A percentile compares a stretch with the other conserved stretches of the same genome.
phyloP scores from a whole-genome alignment of 2,797 vertebrate genomes.

The Hippoglossus hippoglossus region DNA sequence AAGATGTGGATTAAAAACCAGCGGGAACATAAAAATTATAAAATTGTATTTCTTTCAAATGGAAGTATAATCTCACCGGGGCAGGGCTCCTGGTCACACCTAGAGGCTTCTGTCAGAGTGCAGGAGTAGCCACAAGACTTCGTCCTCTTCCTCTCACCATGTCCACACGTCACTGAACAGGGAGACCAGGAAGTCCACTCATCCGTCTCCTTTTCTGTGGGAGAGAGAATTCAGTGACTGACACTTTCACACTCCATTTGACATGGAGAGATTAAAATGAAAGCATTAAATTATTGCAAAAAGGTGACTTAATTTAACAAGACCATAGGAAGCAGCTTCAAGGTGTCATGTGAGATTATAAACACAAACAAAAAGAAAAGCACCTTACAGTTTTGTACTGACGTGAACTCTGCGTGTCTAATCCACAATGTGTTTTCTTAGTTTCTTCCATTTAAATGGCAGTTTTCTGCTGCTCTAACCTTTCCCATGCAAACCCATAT shows the following conservation, averaged over 20 bases:
- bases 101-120: conserved; percentile 88
- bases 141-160: conserved; percentile 88
- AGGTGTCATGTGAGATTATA: conserved; percentile 15
- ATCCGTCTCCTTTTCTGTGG: conserved; percentile 87
- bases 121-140: conserved; percentile 91
- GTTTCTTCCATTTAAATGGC: conserved; percentile 43
- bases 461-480: conserved; percentile 66
- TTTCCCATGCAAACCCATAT: conserved; percentile 70
- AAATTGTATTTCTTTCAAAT: neutral
- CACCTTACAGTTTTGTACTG: conserved; percentile 20
- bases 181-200: conserved; percentile 93
- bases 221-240: neutral
- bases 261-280: neutral
- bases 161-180: conserved; percentile 89
- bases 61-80: conserved; percentile 81
- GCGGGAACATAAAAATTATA: neutral
- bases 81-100: conserved; percentile 87
- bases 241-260: conserved; percentile 6
- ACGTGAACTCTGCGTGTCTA: conserved; percentile 11
- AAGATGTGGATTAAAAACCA: neutral
- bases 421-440: conserved; percentile 42
- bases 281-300: no score
- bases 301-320: conserved; percentile 8
- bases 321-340: conserved; percentile 23
- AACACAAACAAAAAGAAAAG: conserved; percentile 15